phyloP scores from a whole-genome alignment of 2,113 vertebrate species.

The Dasyornis broadbenti region DNA sequence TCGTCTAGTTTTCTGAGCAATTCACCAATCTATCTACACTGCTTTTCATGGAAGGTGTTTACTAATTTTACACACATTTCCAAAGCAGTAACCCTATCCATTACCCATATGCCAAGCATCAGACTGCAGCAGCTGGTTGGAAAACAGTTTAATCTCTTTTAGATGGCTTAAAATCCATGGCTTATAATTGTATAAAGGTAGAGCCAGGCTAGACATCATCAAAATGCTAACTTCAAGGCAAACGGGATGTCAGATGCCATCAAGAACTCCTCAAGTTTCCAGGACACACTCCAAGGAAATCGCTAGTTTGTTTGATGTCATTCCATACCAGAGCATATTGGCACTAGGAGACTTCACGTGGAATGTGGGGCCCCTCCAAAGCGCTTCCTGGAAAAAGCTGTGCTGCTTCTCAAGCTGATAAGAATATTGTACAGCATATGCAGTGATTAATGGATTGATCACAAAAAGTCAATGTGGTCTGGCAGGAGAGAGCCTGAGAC shows the following conservation, averaged over 20 bases:
- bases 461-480: background rate
- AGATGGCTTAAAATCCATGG: background rate
- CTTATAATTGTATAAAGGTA: background rate
- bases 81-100: background rate
- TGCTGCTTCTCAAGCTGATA: background rate
- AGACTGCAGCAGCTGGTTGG: constrained; percentile 1
- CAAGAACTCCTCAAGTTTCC: background rate
- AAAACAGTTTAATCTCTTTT: constrained; percentile 31
- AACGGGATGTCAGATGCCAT: constrained; percentile 6
- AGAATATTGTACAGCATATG: background rate
- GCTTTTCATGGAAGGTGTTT: background rate
- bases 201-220: constrained; percentile 1
- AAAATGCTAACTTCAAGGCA: constrained; percentile 38
- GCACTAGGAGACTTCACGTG: background rate
- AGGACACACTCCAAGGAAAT: constrained; percentile 27
- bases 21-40: background rate
- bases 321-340: background rate
- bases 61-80: background rate
- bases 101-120: background rate
- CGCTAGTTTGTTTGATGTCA: constrained; percentile 10
- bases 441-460: background rate
- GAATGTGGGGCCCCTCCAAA: background rate
- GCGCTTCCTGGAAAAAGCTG: background rate
- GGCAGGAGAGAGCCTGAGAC: background rate
- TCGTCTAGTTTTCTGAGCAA: background rate